phyloP scores from a whole-genome alignment of 2,113 vertebrate species.

The Otocyon megalotis region DNA sequence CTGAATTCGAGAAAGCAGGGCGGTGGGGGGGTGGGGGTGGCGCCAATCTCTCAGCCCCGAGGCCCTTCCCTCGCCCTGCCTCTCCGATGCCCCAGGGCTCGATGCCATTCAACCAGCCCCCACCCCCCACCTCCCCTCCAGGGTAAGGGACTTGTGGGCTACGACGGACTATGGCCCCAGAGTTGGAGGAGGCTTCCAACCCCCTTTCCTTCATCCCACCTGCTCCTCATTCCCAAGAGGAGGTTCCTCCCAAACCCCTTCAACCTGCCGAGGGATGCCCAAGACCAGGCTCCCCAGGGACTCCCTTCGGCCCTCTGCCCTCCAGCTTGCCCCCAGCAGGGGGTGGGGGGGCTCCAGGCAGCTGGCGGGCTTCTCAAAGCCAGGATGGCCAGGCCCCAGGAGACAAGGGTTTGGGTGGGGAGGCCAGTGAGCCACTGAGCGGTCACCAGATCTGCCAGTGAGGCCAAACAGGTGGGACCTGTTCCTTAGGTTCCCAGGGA shows the following conservation, averaged over 20 bases:
- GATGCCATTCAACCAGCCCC: background rate
- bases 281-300: background rate
- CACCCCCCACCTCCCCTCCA: too few relatives aligned
- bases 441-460: conserved; percentile 28
- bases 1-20: background rate
- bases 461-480: background rate
- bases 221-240: background rate
- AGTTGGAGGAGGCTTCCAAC: background rate
- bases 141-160: background rate
- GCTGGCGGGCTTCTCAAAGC: background rate
- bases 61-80: background rate
- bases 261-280: background rate
- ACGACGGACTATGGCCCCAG: background rate
- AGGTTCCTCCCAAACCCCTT: background rate
- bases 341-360: background rate
- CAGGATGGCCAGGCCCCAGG: background rate
- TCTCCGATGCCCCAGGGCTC: background rate
- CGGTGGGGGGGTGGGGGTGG: too few relatives aligned
- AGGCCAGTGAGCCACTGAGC: conserved; percentile 20
- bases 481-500: background rate
- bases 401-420: background rate
- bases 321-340: background rate
- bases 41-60: background rate
- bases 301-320: background rate
- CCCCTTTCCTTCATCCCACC: background rate